Evolutionary conservation across 2,113 vertebrate species (phyloP).

Genomic region (Neolamprologus kungweensis): DNA sequence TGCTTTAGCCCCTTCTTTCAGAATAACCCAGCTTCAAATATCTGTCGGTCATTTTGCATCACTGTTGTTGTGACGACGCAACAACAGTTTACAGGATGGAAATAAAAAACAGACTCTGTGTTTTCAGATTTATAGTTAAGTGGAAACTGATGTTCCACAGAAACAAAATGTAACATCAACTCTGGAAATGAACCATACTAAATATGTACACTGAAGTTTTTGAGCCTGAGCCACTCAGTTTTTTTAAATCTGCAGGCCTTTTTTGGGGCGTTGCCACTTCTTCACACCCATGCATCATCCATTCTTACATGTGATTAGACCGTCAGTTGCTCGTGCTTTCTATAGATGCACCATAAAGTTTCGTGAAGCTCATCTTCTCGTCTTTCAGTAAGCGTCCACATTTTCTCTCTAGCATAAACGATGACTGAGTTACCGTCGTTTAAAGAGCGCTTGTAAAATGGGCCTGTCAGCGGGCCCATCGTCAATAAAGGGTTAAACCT

Average conservation of each 20-base stretch:
- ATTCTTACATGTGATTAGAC: not conserved
- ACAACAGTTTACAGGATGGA: not conserved
- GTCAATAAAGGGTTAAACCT: not conserved
- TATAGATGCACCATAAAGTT: not conserved
- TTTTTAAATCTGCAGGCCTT: not conserved
- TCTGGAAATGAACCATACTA: not conserved
- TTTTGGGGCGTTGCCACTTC: not conserved
- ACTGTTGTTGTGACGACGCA: not conserved
- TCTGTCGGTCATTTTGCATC: not conserved
- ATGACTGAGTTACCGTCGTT: not conserved
- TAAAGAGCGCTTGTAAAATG: not conserved
- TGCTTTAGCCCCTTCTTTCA: not conserved
- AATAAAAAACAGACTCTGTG: not conserved
- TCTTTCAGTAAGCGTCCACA: not conserved
- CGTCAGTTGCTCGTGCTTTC: not conserved
- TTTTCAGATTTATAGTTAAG: not conserved
- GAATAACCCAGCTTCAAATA: not conserved
- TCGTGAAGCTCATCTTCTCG: not conserved
- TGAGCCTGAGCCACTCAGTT: not conserved
- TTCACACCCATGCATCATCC: not conserved
- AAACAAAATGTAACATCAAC: not conserved
- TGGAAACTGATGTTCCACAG: not conserved
- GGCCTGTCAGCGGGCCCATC: not conserved
- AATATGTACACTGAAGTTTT: not conserved
- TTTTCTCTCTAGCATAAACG: not conserved